Evolutionary conservation across 2,113 vertebrate species (phyloP).

Genomic region (Thunnus maccoyii): DNA sequence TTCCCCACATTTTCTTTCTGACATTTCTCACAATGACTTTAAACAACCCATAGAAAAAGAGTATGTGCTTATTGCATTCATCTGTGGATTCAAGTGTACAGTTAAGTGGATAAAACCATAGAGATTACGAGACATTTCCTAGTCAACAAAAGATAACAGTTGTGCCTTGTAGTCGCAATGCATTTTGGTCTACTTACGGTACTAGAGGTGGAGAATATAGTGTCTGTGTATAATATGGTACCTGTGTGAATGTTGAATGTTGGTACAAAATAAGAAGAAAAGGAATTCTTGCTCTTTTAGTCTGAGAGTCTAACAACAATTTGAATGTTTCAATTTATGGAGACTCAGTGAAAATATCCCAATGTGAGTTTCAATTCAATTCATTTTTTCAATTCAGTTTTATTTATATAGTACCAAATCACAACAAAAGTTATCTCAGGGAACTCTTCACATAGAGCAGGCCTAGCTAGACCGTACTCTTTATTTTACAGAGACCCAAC

Average conservation of each 20-base stretch:
- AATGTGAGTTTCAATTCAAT: too few species aligned
- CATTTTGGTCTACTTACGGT: neutral
- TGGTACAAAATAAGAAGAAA: neutral
- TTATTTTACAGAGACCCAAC: too few species aligned
- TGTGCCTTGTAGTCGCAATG: too few species aligned
- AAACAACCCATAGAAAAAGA: constrained; percentile 27
- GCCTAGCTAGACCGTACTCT: too few species aligned
- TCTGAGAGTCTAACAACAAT: too few species aligned
- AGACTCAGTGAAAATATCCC: too few species aligned
- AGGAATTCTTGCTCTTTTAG: neutral
- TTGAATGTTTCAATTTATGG: too few species aligned
- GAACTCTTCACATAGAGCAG: too few species aligned
- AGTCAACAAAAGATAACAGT: neutral
- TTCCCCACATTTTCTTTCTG: neutral
- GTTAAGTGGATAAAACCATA: neutral
- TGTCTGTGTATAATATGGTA: neutral
- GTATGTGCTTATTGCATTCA: constrained; percentile 12
- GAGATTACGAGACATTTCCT: constrained; percentile 8
- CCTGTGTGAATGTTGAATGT: neutral
- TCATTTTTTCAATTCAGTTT: too few species aligned
- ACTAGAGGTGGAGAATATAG: neutral
- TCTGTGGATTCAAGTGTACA: constrained; percentile 15
- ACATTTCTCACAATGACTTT: constrained; percentile 22
- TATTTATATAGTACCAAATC: too few species aligned
- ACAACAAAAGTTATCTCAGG: too few species aligned